Conservation (phyloP, 2,113 vertebrate species). For the Eira barbara region DNA sequence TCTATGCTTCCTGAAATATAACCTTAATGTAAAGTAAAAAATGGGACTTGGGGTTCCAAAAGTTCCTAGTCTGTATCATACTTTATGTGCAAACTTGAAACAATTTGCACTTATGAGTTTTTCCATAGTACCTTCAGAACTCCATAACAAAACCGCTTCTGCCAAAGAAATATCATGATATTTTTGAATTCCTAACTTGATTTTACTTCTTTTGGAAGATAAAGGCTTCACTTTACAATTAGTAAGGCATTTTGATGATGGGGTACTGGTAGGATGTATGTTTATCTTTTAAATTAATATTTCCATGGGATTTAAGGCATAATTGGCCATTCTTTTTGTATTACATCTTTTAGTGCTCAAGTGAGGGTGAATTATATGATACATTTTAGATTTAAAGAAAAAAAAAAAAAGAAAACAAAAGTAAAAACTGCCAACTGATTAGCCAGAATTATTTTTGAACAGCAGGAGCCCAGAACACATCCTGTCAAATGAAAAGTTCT, state of each 20-base stretch:
- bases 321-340: slow-evolving; percentile 22
- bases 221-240: not conserved
- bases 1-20: slow-evolving; percentile 5
- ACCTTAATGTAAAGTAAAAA: slow-evolving; percentile 2
- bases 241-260: not conserved
- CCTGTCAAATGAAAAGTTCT: slow-evolving; percentile 66
- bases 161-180: not conserved
- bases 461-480: slow-evolving; percentile 67
- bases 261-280: not conserved
- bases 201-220: slow-evolving; percentile 6
- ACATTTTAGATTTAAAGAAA: slow-evolving; percentile 46
- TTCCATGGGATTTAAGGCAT: not conserved
- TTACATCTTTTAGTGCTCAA: not conserved
- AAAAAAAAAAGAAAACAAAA: slow-evolving; percentile 53
- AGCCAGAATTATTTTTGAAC: slow-evolving; percentile 69
- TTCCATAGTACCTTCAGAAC: slow-evolving; percentile 36
- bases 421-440: slow-evolving; percentile 68
- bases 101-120: slow-evolving; percentile 15
- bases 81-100: slow-evolving; percentile 13
- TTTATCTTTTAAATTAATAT: slow-evolving; percentile 29
- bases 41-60: slow-evolving; percentile 8
- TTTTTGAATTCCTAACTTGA: slow-evolving; percentile 12
- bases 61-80: not conserved
- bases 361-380: slow-evolving; percentile 33
- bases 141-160: not conserved